phyloP scores from a whole-genome alignment of 2,113 vertebrate species.

The Centropristis striata region DNA sequence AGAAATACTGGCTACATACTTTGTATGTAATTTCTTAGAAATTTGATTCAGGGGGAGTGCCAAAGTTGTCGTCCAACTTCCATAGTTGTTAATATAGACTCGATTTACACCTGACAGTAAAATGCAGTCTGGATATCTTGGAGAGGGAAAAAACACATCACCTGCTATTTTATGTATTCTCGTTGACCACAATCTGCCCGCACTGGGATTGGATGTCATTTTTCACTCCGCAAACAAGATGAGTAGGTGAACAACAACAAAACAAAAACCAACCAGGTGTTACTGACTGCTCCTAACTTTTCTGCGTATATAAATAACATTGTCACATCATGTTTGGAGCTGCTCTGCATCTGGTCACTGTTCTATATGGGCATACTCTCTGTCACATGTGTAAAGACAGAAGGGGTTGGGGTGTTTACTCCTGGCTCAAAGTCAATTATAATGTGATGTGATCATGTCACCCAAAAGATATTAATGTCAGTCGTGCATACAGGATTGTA shows the following conservation, averaged over 20 bases:
- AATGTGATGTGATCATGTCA: no score
- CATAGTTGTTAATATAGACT: constrained; percentile 9
- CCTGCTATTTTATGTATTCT: constrained; percentile 56
- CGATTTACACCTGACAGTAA: constrained; percentile 48
- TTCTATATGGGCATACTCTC: not conserved
- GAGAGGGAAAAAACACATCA: constrained; percentile 1
- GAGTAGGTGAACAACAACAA: not conserved
- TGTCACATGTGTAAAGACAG: no score
- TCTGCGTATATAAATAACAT: not conserved
- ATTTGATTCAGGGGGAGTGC: not conserved
- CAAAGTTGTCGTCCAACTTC: not conserved
- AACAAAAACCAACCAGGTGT: constrained; percentile 12
- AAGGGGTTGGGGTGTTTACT: no score
- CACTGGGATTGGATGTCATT: constrained; percentile 35
- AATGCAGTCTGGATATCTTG: constrained; percentile 45
- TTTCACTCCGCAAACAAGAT: constrained; percentile 31
- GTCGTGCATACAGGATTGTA: no score
- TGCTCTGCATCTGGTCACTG: not conserved
- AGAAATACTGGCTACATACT: no score
- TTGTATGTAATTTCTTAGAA: no score
- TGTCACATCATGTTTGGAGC: not conserved
- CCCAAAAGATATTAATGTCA: no score
- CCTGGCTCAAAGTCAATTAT: no score
- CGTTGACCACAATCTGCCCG: constrained; percentile 48
- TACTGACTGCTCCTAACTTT: constrained; percentile 7